A percentile compares a stretch with the other conserved stretches of the same genome.
phyloP scores from a whole-genome alignment of 2,888 invertebrate species.

The Meiosimyza decipiens region DNA sequence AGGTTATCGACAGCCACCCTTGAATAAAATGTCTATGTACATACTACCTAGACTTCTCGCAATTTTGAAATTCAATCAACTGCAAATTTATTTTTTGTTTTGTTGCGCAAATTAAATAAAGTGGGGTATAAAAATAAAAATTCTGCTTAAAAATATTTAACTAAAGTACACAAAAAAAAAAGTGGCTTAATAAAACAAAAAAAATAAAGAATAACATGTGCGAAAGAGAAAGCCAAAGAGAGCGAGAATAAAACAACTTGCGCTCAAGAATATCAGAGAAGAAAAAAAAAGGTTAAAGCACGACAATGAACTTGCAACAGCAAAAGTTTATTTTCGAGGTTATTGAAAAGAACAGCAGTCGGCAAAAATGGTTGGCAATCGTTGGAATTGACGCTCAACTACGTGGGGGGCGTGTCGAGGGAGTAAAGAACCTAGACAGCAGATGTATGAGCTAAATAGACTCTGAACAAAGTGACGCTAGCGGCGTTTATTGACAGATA shows the following conservation, averaged over 20 bases:
- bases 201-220: neutral
- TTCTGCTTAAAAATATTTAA: neutral
- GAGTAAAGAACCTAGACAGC: neutral
- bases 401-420: neutral
- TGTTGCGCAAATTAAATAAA: no score
- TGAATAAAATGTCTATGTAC: no score
- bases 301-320: constrained; percentile 32
- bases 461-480: neutral
- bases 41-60: no score
- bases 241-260: neutral
- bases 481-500: neutral
- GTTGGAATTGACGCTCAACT: neutral
- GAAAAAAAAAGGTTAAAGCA: constrained; percentile 21
- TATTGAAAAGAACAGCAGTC: constrained; percentile 11
- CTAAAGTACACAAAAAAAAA: neutral
- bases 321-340: constrained; percentile 31
- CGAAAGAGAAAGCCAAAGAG: neutral
- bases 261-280: neutral
- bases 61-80: no score
- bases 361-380: neutral
- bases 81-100: no score
- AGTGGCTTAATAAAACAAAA: neutral
- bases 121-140: no score
- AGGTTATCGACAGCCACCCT: no score
- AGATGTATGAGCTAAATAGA: neutral